phyloP scores from a whole-genome alignment of 2,797 vertebrate species.

The Hydrophis major region DNA sequence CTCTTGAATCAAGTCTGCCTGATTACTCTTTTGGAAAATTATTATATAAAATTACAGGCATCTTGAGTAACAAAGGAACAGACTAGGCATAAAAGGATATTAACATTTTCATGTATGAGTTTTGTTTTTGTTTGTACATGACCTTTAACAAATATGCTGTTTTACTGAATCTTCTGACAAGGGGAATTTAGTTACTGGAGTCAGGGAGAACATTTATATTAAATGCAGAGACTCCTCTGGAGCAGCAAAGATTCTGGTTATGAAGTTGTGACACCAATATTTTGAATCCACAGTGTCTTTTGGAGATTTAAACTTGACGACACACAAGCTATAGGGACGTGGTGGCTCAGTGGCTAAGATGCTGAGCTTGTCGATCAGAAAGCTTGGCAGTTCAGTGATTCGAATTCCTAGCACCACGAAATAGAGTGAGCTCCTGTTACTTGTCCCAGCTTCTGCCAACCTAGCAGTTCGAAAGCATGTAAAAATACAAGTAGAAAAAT shows the following conservation, averaged over 20 bases:
- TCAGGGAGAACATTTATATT: not conserved
- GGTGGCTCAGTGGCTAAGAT: too few species aligned
- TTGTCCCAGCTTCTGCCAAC: too few species aligned
- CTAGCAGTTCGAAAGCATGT: too few species aligned
- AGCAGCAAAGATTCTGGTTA: not conserved
- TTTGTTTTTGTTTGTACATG: not conserved
- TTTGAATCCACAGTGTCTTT: not conserved
- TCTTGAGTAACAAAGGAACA: not conserved
- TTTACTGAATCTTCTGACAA: not conserved
- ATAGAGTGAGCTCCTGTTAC: too few species aligned
- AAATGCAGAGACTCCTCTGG: not conserved
- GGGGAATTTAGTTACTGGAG: not conserved
- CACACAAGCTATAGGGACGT: not conserved
- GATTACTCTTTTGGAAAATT: constrained; percentile 16
- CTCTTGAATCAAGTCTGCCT: not conserved
- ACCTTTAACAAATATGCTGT: not conserved
- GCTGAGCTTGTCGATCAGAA: too few species aligned
- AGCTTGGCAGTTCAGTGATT: too few species aligned
- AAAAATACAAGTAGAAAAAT: too few species aligned
- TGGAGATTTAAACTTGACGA: not conserved
- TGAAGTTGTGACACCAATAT: too few species aligned
- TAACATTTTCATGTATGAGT: not conserved
- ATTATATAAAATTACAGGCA: not conserved
- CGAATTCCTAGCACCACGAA: too few species aligned
- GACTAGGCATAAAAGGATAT: not conserved